These are phyloP conservation scores for Porphyrio hochstetteri DNA, from an alignment of 2,113 vertebrate species.

Conservation along the genomic window DNA sequence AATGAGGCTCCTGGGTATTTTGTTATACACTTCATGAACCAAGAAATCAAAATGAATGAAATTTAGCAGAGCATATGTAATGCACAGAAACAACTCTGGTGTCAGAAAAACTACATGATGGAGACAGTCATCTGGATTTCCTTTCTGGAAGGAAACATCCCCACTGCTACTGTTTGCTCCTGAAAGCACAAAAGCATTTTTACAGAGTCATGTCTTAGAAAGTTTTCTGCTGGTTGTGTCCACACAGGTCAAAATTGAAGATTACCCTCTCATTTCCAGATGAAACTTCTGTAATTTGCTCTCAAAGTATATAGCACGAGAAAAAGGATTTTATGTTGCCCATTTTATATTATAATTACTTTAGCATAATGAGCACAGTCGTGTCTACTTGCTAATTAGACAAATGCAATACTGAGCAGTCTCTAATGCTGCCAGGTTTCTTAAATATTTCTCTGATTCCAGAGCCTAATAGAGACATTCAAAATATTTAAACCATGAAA, in stretches of 20 bases:
- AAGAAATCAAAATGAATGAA: neutral
- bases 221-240: neutral
- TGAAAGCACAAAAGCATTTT: neutral
- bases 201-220: neutral
- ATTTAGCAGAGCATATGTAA: neutral
- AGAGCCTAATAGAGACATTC: neutral
- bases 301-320: accelerated
- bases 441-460: neutral
- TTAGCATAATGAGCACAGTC: neutral
- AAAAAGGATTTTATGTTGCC: neutral
- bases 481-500: neutral
- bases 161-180: neutral
- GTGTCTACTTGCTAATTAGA: neutral
- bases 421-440: neutral
- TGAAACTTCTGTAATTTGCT: neutral
- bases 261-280: neutral
- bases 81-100: neutral
- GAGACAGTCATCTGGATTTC: neutral
- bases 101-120: neutral
- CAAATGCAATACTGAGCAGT: neutral
- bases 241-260: neutral
- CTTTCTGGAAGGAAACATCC: neutral
- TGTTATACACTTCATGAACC: neutral
- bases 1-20: neutral
- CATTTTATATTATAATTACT: neutral